phyloP scores from a whole-genome alignment of 2,797 vertebrate genomes.

The Nyctalus aviator region DNA sequence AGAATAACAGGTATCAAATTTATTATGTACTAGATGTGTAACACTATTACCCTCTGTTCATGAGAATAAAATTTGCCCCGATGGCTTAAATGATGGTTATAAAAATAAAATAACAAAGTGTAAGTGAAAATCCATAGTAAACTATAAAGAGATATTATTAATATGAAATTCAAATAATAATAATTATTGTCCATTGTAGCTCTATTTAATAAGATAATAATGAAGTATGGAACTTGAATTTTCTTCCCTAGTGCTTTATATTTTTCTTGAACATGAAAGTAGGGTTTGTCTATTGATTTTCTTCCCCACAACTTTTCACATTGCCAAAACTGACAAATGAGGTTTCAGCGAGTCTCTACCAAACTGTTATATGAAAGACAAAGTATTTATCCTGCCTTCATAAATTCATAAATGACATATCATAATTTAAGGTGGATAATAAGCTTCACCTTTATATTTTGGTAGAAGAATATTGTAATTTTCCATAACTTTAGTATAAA shows the following conservation, averaged over 20 bases:
- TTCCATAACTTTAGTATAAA: neutral
- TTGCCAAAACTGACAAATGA: conserved; percentile 30
- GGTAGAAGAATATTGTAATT: neutral
- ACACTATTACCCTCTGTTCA: neutral
- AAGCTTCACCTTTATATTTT: neutral
- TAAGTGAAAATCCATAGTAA: conserved; percentile 2
- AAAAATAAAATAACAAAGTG: conserved; percentile 9
- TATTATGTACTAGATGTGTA: neutral
- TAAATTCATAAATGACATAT: neutral
- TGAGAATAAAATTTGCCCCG: neutral
- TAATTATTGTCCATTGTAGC: neutral
- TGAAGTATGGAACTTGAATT: neutral
- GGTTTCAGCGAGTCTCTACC: neutral
- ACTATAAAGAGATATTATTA: neutral
- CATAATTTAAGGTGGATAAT: neutral
- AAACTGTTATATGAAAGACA: conserved; percentile 6
- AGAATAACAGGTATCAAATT: neutral
- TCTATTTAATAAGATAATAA: conserved; percentile 33
- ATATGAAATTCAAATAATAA: neutral
- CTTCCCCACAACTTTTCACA: neutral
- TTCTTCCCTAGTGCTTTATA: conserved; percentile 5
- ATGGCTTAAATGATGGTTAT: neutral
- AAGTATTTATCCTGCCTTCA: conserved; percentile 23
- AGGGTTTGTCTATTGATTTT: neutral
- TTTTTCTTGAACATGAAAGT: conserved; percentile 20